Evolutionary conservation across 2,888 invertebrate species (phyloP).

Genomic region (Pegoplata infirma): DNA sequence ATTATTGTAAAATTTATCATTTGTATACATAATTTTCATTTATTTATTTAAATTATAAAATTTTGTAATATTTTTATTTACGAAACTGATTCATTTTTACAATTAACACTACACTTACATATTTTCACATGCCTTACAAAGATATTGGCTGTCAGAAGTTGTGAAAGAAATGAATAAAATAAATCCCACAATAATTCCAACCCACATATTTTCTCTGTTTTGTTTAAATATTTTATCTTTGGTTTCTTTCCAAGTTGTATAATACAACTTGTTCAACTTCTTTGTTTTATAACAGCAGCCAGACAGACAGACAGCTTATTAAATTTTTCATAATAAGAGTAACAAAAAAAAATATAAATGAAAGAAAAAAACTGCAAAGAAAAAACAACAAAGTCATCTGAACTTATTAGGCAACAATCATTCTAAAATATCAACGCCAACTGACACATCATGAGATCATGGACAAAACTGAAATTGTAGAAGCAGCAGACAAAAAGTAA

Average conservation of each 20-base stretch:
- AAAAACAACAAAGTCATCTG: conserved; percentile 40
- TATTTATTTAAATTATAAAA: too few species aligned
- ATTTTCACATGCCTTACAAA: conserved; percentile 25
- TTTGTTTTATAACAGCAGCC: conserved; percentile 21
- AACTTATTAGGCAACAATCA: conserved; percentile 62
- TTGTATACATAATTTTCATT: background rate
- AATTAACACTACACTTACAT: too few species aligned
- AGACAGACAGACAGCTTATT: conserved; percentile 36
- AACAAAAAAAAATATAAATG: too few species aligned
- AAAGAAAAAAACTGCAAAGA: conserved; percentile 6
- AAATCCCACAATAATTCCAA: conserved; percentile 34
- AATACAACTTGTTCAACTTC: conserved; percentile 11
- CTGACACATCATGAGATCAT: conserved; percentile 57
- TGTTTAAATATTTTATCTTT: background rate
- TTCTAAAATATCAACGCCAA: conserved; percentile 58
- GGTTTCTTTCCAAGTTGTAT: conserved; percentile 23
- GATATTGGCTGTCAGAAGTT: conserved; percentile 1
- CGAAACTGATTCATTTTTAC: conserved; percentile 49
- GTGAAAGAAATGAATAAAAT: too few species aligned
- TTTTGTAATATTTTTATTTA: background rate
- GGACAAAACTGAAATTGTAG: conserved; percentile 1
- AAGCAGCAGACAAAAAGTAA: background rate
- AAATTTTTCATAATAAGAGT: conserved; percentile 42
- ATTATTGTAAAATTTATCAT: too few species aligned
- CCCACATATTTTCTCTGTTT: conserved; percentile 34